phyloP scores from a whole-genome alignment of 2,113 vertebrate species.

The Phainopepla nitens region DNA sequence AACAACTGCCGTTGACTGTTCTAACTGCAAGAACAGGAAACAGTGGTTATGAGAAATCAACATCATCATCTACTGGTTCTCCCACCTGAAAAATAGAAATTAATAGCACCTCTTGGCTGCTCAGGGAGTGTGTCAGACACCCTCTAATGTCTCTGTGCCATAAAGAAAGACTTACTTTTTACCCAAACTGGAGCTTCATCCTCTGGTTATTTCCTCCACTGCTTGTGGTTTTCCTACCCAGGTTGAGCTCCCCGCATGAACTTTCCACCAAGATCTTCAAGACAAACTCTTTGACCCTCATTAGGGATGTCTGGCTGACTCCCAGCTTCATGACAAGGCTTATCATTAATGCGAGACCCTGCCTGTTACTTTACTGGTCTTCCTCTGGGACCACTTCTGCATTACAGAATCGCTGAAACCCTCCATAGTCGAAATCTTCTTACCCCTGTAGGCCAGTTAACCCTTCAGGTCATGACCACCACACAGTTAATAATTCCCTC shows the following conservation, averaged over 20 bases:
- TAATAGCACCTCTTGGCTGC: neutral
- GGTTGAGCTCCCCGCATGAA: neutral
- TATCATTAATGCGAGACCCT: neutral
- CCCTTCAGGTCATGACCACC: neutral
- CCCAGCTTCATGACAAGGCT: fast-evolving
- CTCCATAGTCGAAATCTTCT: fast-evolving
- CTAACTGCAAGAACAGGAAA: neutral
- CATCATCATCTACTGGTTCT: neutral
- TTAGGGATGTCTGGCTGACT: neutral
- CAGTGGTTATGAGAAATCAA: neutral
- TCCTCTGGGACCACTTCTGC: neutral
- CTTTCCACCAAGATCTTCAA: neutral
- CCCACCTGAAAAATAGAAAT: neutral
- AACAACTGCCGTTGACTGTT: neutral
- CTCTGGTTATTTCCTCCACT: neutral
- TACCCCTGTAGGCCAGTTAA: neutral
- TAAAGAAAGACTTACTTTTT: neutral
- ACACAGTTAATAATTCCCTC: neutral
- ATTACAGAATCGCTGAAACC: neutral
- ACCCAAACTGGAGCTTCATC: neutral
- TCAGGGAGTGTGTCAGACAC: neutral
- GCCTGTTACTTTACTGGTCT: neutral
- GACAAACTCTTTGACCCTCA: neutral
- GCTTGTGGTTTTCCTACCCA: neutral
- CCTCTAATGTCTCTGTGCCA: neutral